phyloP scores from a whole-genome alignment of 2,888 invertebrate genomes.

The Acanthosepion lycidas region DNA sequence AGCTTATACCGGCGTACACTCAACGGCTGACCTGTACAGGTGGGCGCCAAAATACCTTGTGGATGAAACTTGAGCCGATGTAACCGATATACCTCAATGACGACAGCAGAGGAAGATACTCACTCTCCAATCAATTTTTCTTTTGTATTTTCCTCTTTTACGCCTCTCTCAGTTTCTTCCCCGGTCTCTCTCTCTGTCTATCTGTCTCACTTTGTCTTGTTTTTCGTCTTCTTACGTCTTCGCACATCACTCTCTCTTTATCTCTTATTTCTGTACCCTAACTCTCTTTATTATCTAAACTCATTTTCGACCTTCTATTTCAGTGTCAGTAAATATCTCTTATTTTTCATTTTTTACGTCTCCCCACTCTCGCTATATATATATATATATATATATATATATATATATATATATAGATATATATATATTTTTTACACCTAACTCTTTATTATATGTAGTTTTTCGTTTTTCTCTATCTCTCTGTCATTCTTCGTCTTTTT shows the following conservation, averaged over 20 bases:
- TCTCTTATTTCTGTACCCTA: no score
- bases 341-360: no score
- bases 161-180: neutral
- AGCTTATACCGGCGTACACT: neutral
- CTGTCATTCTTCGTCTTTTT: no score
- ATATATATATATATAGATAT: neutral
- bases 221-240: no score
- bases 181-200: no score
- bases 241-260: no score
- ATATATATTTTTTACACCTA: neutral
- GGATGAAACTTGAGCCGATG: neutral
- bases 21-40: neutral
- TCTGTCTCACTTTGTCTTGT: no score
- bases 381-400: neutral
- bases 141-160: neutral
- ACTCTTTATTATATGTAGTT: neutral
- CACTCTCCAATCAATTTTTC: neutral
- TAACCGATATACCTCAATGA: conserved; percentile 8
- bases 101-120: neutral
- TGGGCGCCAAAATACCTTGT: neutral
- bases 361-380: no score
- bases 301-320: no score
- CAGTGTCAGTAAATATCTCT: no score
- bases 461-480: no score
- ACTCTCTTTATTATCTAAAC: no score